Evolutionary conservation across 2,888 invertebrate species (phyloP).

Genomic region (Lycophotia porphyrea): DNA sequence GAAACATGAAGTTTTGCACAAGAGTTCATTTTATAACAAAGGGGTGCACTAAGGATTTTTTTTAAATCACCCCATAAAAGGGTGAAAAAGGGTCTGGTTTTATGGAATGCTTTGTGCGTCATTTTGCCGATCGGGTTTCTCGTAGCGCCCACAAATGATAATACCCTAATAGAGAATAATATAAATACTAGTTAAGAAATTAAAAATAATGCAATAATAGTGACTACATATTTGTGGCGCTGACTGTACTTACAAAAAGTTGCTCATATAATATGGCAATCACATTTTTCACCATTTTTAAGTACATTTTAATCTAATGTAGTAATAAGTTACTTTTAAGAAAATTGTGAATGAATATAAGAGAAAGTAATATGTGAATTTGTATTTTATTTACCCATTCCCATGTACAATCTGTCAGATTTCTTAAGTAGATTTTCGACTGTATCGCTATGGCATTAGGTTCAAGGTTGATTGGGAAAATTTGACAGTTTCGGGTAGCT

Average conservation of each 20-base stretch:
- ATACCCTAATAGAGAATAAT: neutral
- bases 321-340: constrained; percentile 57
- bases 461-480: no score
- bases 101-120: neutral
- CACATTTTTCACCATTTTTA: constrained; percentile 46
- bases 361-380: constrained; percentile 44
- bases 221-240: constrained; percentile 33
- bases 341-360: constrained; percentile 66
- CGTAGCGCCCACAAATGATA: neutral
- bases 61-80: neutral
- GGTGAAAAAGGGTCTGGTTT: neutral
- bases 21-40: neutral
- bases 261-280: constrained; percentile 47
- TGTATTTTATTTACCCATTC: constrained; percentile 12
- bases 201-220: constrained; percentile 12
- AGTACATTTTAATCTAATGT: constrained; percentile 60
- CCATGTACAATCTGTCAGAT: neutral
- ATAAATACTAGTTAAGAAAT: neutral
- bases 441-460: no score
- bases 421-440: no score
- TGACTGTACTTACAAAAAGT: constrained; percentile 43
- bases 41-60: neutral
- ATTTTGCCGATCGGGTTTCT: neutral
- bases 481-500: no score
- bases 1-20: neutral